These are phyloP conservation scores for Ditula angustiorana DNA, from an alignment of 2,888 invertebrate species.

Conservation along the genomic window DNA sequence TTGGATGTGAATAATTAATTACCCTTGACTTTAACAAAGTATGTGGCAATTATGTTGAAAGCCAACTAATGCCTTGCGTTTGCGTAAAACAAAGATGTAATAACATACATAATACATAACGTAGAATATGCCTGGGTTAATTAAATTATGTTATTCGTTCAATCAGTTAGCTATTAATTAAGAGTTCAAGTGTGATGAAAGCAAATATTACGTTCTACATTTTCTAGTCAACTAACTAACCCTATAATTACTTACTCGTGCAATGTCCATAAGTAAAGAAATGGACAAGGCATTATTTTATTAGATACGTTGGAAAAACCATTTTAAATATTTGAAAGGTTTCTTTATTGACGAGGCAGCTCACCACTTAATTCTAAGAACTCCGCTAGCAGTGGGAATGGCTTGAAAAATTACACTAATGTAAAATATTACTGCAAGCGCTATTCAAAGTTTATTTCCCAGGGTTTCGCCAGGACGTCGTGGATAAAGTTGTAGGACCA, in stretches of 20 bases:
- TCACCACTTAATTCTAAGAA: background rate
- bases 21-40: constrained; percentile 33
- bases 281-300: too few species aligned
- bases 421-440: background rate
- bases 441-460: constrained; percentile 24
- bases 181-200: background rate
- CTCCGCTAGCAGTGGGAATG: background rate
- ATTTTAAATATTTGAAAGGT: too few species aligned
- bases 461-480: constrained; percentile 50
- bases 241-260: too few species aligned
- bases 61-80: constrained; percentile 33
- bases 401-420: background rate
- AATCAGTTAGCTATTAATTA: constrained; percentile 19
- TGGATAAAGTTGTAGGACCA: constrained; percentile 56
- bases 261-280: too few species aligned
- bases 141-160: constrained; percentile 17
- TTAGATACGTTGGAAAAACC: too few species aligned
- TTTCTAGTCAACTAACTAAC: too few species aligned
- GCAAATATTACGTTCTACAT: too few species aligned
- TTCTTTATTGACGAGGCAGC: background rate
- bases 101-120: background rate
- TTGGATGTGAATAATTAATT: constrained; percentile 35
- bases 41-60: constrained; percentile 39
- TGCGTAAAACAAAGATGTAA: constrained; percentile 29
- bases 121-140: background rate